Conservation (phyloP, 92 coral and sea anemone genomes). For the Siderastrea siderea region DNA sequence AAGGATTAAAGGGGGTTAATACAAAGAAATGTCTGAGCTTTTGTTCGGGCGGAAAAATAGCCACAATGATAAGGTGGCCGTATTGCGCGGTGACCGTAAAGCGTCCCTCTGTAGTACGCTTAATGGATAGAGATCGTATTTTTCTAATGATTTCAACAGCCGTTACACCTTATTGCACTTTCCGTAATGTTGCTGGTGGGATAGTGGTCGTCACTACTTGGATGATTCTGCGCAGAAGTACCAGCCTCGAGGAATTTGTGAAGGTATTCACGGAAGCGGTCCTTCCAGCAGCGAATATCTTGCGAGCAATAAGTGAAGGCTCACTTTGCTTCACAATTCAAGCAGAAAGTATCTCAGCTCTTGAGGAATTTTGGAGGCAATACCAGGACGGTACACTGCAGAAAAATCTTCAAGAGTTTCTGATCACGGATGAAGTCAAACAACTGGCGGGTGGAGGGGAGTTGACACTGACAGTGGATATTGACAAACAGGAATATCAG, state of each 20-base stretch:
- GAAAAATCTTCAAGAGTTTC: conserved; percentile 41
- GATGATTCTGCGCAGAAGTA: conserved; percentile 20
- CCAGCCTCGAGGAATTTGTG: conserved; percentile 16
- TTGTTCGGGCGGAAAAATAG: too few relatives aligned
- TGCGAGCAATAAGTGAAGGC: conserved; percentile 26
- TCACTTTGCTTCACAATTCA: conserved; percentile 7
- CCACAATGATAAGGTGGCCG: too few relatives aligned
- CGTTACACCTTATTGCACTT: conserved; percentile 18
- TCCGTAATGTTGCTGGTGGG: conserved; percentile 27
- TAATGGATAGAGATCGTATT: neutral
- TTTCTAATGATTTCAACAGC: neutral
- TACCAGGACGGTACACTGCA: conserved; percentile 69
- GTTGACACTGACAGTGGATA: conserved; percentile 56
- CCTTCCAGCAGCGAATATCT: conserved; percentile 14
- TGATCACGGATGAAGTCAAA: conserved; percentile 71
- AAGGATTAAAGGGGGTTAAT: too few relatives aligned
- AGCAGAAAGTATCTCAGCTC: conserved; percentile 7
- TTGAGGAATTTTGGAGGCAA: neutral
- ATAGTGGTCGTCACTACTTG: conserved; percentile 5
- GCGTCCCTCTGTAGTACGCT: too few relatives aligned
- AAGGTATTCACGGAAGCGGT: conserved; percentile 11
- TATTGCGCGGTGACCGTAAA: too few relatives aligned
- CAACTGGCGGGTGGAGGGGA: conserved; percentile 45
- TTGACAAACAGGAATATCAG: conserved; percentile 65
- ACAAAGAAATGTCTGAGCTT: too few relatives aligned